Conservation (phyloP, 2,888 invertebrate species). For the Stenchaetothrips biformis region DNA sequence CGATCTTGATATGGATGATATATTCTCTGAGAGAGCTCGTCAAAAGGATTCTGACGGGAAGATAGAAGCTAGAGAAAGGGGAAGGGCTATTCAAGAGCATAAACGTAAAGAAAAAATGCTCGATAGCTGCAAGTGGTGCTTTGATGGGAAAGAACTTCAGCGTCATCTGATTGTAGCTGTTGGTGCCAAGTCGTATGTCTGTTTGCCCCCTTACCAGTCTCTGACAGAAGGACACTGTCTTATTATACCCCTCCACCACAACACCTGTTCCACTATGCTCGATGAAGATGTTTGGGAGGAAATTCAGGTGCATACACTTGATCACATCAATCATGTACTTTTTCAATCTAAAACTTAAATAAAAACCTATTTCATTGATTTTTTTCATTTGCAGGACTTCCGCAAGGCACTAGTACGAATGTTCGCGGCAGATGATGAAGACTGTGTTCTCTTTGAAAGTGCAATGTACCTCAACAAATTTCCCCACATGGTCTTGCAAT, state of each 20-base stretch:
- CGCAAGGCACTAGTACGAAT: constrained; percentile 72
- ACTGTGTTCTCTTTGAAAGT: constrained; percentile 87
- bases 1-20: constrained; percentile 67
- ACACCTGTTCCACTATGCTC: constrained; percentile 69
- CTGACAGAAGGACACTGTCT: constrained; percentile 80
- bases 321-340: background rate
- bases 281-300: constrained; percentile 96
- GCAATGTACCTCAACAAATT: constrained; percentile 66
- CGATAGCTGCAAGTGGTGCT: constrained; percentile 76
- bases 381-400: constrained; percentile 54
- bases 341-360: constrained; percentile 26
- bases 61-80: constrained; percentile 57
- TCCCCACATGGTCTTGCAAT: constrained; percentile 84
- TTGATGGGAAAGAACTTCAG: constrained; percentile 71
- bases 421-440: constrained; percentile 66
- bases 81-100: constrained; percentile 69
- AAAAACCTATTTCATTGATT: constrained; percentile 26
- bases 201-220: constrained; percentile 74
- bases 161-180: constrained; percentile 82
- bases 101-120: constrained; percentile 62
- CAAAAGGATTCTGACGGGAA: constrained; percentile 58
- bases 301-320: constrained; percentile 56
- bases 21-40: constrained; percentile 74
- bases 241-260: constrained; percentile 78
- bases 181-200: constrained; percentile 74